Percentiles rank a stretch among this genome's conserved stretches.
Conservation (phyloP, 2,797 vertebrate genomes). For the Syngnathus rostellatus region DNA sequence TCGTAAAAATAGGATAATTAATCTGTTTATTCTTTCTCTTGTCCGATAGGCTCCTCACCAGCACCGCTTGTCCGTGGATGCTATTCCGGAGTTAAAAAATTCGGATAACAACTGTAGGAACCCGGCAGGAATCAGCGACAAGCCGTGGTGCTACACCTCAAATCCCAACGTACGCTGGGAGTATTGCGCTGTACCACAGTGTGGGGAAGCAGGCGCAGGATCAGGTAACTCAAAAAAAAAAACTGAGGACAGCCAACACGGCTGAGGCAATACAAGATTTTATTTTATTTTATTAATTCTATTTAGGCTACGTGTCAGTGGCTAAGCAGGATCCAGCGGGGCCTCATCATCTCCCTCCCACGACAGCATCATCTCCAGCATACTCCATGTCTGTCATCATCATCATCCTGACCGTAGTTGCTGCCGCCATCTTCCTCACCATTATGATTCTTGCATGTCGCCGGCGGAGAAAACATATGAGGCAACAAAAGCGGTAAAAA, state of each 20-base stretch:
- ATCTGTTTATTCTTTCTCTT: background rate
- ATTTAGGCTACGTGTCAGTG: constrained; percentile 23
- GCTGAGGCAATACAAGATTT: background rate
- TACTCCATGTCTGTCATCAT: constrained; percentile 91
- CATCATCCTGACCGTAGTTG: constrained; percentile 78
- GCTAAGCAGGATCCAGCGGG: constrained; percentile 59
- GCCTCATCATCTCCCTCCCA: constrained; percentile 48
- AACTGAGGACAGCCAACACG: too few species aligned
- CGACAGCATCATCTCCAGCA: constrained; percentile 61
- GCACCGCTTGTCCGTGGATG: constrained; percentile 74
- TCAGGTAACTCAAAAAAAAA: constrained; percentile 27
- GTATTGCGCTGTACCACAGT: constrained; percentile 75
- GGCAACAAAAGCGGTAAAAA: constrained; percentile 77
- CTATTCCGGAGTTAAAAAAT: constrained; percentile 78
- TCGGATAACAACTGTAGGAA: constrained; percentile 82
- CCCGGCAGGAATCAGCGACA: constrained; percentile 78
- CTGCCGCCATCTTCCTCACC: constrained; percentile 66
- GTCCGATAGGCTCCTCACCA: constrained; percentile 72
- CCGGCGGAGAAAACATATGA: constrained; percentile 73
- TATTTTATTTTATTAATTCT: background rate
- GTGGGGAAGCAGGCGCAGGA: constrained; percentile 53
- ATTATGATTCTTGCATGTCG: constrained; percentile 74
- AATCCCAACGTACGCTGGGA: constrained; percentile 79
- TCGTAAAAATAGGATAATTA: background rate
- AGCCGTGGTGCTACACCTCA: constrained; percentile 84